Base-by-base conservation (phyloP, 2,797 vertebrate species). In the Macrochelys suwanniensis region DNA sequence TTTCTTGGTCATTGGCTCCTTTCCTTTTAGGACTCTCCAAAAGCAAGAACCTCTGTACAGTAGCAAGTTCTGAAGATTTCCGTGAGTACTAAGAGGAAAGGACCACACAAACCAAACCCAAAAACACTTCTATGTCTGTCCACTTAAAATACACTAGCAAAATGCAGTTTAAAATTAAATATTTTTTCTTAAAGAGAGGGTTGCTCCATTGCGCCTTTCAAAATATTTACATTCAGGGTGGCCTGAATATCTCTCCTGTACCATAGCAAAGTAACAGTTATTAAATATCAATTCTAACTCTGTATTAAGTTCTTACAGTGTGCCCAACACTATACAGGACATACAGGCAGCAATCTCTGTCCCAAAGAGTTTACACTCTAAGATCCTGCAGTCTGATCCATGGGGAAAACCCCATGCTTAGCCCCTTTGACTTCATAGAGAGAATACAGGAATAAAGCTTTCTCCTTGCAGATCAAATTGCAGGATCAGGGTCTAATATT, bases 371-470 rank as follows among this genome's bases (percentile, higher is more conserved):
- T 56, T 86, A 87, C 61, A 37, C 7, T 51, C 77, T 80, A 49
- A 77, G 25, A 2, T 37, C 84, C 84, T 92, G 87, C 83, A 95
- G 49, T 19, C 51, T 82, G 92, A 54, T 5, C 15, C 4, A 84
- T n/a, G 37, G 59, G 3, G 78, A 28, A 47, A 47, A 57, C 3
- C 54, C 54, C 19, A 53, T 54, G 28, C 26, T 33, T 61, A 61
- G 19, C 12, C 65, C 86, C 76, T 11, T 47, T 89, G 86, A 57
- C 80, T 89, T 84, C 28, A 92, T 80, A 42, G 31, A 81, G 79
- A 80, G 92, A 94, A 93, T 68, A 90, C 90, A 95, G 96, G 86
- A 82, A 90, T 95, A 94, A 94, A 94, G 45, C 7, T 31, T 77
- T 77, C 74, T 12, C 6, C 11, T 49, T 49, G 12, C 28, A 31